Conservation (phyloP, 1,140 invertebrate species). For the Doryteuthis pealeii region DNA sequence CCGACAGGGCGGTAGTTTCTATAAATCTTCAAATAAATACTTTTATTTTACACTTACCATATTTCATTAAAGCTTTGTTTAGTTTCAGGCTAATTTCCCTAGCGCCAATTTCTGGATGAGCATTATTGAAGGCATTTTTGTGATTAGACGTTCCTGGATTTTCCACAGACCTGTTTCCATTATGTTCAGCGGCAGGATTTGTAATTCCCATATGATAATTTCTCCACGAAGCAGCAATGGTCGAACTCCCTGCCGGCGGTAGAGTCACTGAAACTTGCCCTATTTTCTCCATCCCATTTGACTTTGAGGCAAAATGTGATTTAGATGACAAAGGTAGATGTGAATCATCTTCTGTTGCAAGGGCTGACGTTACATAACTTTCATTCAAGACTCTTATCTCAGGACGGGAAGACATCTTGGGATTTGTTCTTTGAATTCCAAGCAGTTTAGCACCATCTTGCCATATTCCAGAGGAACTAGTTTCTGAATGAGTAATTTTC, state of each 20-base stretch:
- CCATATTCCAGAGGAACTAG: no score
- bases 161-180: neutral
- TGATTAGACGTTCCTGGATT: no score
- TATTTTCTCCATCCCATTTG: no score
- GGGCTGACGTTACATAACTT: neutral
- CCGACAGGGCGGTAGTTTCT: no score
- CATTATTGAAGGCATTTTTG: neutral
- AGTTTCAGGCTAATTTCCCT: neutral
- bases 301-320: neutral
- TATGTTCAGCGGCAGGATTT: neutral
- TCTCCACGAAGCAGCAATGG: neutral
- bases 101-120: neutral
- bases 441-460: neutral
- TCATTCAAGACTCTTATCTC: neutral
- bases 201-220: neutral
- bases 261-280: neutral
- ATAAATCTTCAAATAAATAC: no score
- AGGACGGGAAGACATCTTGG: neutral
- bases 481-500: no score
- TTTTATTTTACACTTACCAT: neutral
- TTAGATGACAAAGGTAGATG: neutral
- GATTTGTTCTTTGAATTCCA: neutral
- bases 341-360: neutral
- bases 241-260: neutral
- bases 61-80: slow-evolving; percentile 1